These are phyloP conservation scores for Chaetodon trifascialis DNA, from an alignment of 2,113 vertebrate species.

Conservation along the genomic window DNA sequence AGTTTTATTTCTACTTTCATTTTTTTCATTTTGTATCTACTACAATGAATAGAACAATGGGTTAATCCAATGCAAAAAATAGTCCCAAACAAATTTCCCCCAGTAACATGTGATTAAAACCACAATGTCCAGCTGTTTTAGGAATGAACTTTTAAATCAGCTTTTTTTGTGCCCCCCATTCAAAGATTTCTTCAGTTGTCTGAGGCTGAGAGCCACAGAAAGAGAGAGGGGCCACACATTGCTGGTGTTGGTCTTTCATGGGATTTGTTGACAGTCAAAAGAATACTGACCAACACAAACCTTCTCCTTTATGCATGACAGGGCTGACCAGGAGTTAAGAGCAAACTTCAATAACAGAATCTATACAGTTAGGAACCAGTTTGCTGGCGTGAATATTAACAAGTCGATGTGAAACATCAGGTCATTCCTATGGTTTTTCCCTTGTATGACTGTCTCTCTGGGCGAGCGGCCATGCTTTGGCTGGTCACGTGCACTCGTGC, in stretches of 20 bases:
- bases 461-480: conserved; percentile 53
- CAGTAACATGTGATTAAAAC: too few relatives aligned
- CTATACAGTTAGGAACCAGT: neutral
- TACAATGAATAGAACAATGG: too few relatives aligned
- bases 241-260: neutral
- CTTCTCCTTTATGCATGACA: neutral
- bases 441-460: conserved; percentile 35
- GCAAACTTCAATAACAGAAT: neutral
- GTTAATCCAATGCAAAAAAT: too few relatives aligned
- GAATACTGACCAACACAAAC: neutral
- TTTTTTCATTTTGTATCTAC: too few relatives aligned
- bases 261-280: neutral
- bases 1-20: too few relatives aligned
- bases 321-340: neutral
- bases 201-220: neutral
- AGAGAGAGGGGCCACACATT: neutral
- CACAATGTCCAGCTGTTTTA: too few relatives aligned
- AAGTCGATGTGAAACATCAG: neutral
- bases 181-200: neutral
- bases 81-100: too few relatives aligned
- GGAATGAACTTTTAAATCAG: too few relatives aligned
- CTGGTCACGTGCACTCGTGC: conserved; percentile 65
- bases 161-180: too few relatives aligned
- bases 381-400: neutral
- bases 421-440: conserved; percentile 5